phyloP scores from a whole-genome alignment of 2,888 invertebrate genomes.

The Fissipunctia ypsillon region DNA sequence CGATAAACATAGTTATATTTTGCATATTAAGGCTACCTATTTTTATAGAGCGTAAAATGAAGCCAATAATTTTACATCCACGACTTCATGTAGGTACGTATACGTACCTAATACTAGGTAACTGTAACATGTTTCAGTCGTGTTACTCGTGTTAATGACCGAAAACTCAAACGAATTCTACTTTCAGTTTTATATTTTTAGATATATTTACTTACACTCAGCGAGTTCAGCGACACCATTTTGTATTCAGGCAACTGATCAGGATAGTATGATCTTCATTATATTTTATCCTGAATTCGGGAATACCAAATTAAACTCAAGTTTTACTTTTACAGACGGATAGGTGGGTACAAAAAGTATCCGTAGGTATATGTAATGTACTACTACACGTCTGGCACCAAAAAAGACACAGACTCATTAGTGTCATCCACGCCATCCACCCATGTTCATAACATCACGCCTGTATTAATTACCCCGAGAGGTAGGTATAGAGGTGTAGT shows the following conservation, averaged over 20 bases:
- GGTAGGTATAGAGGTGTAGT: too few relatives aligned
- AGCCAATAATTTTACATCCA: conserved; percentile 17
- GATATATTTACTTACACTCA: not conserved
- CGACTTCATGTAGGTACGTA: not conserved
- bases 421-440: not conserved
- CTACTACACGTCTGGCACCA: not conserved
- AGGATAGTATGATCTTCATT: not conserved
- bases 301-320: not conserved
- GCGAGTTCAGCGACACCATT: conserved; percentile 31
- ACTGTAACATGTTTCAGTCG: conserved; percentile 25
- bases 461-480: not conserved
- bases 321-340: not conserved
- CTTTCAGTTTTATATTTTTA: conserved; percentile 35
- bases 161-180: conserved; percentile 26
- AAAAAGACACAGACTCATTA: conserved; percentile 1
- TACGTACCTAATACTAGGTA: not conserved
- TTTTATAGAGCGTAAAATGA: conserved; percentile 12
- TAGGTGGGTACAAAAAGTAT: not conserved
- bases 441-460: not conserved
- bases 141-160: conserved; percentile 28
- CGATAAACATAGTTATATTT: not conserved
- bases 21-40: not conserved
- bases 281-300: not conserved
- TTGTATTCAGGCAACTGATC: not conserved
- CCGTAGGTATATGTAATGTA: too few relatives aligned